These are phyloP conservation scores for Rhimphoctona megacephalus DNA, from an alignment of 2,888 invertebrate species.

Conservation along the genomic window DNA sequence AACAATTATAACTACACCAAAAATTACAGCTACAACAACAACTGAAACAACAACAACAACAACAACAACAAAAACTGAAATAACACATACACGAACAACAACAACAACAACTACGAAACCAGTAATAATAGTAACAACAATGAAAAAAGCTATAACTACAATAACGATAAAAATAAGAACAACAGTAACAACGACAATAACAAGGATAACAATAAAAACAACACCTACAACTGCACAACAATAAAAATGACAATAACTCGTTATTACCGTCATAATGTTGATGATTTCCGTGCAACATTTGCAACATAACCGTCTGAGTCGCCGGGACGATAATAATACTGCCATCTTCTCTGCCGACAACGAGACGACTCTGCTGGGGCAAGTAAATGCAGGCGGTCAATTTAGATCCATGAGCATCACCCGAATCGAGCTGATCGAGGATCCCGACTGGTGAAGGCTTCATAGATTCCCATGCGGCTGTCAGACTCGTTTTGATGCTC, in stretches of 20 bases:
- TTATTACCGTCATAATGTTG: slow-evolving; percentile 90
- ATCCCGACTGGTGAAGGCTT: slow-evolving; percentile 96
- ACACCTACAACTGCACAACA: neutral
- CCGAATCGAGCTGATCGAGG: slow-evolving; percentile 93
- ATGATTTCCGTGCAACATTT: slow-evolving; percentile 94
- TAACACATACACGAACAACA: too few relatives aligned
- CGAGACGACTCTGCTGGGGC: slow-evolving; percentile 96
- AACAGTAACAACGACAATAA: neutral
- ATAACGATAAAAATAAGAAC: neutral
- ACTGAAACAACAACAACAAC: too few relatives aligned
- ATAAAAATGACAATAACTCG: neutral
- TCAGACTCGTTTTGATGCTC: slow-evolving; percentile 92
- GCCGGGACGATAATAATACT: slow-evolving; percentile 98
- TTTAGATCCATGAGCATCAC: slow-evolving; percentile 90
- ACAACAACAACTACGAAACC: too few relatives aligned
- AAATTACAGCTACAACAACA: neutral
- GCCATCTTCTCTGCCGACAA: slow-evolving; percentile 98
- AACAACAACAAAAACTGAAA: too few relatives aligned
- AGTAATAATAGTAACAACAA: too few relatives aligned
- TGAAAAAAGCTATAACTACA: too few relatives aligned
- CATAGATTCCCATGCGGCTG: slow-evolving; percentile 95
- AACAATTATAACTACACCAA: too few relatives aligned
- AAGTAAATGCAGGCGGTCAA: slow-evolving; percentile 97
- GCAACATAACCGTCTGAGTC: slow-evolving; percentile 97
- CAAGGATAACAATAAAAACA: neutral